These are phyloP conservation scores for Eulithis prunata DNA, from an alignment of 2,888 invertebrate genomes.

Conservation along the genomic window DNA sequence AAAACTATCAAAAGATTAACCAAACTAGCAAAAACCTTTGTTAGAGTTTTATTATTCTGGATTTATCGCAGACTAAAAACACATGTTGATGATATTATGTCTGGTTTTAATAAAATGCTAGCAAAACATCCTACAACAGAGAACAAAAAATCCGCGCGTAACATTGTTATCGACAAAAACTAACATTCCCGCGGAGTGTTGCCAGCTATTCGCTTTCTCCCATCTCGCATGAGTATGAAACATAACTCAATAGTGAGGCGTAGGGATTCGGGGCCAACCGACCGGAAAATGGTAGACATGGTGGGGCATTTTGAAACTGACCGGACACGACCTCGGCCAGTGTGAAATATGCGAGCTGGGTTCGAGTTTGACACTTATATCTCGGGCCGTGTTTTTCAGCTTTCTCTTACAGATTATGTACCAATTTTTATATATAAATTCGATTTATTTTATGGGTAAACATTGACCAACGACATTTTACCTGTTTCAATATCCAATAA, in stretches of 20 bases:
- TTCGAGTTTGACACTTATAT: conserved; percentile 58
- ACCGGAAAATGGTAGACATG: conserved; percentile 77
- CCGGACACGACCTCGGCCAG: conserved; percentile 59
- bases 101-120: conserved; percentile 12
- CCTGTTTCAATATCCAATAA: no score
- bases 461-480: no score
- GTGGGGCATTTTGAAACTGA: conserved; percentile 76
- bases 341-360: conserved; percentile 67
- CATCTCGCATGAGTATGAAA: conserved; percentile 63
- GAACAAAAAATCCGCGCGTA: conserved; percentile 16
- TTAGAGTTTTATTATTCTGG: no score
- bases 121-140: conserved; percentile 18
- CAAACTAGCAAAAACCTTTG: no score
- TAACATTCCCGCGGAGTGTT: conserved; percentile 46
- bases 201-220: conserved; percentile 52
- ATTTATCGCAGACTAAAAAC: background rate
- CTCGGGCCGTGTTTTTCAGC: conserved; percentile 40
- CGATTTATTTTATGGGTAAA: background rate
- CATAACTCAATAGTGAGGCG: conserved; percentile 75
- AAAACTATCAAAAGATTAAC: no score
- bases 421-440: conserved; percentile 10
- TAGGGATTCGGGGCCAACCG: conserved; percentile 70
- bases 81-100: background rate
- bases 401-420: conserved; percentile 7
- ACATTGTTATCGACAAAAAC: conserved; percentile 37